These are phyloP conservation scores for Nyctalus aviator DNA, from an alignment of 2,797 vertebrate genomes.

Conservation along the genomic window DNA sequence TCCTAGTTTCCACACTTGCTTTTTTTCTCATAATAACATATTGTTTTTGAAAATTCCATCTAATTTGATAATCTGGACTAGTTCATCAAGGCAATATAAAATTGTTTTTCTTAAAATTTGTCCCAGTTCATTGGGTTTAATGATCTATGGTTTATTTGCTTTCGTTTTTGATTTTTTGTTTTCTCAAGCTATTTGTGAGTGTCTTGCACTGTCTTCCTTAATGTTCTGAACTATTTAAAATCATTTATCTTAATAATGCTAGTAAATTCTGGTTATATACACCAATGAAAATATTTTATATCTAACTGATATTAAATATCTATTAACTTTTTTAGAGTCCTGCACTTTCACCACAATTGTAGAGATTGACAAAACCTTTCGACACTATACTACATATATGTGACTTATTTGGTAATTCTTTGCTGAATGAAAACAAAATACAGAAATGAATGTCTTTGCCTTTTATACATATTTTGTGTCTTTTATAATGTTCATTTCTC, in stretches of 20 bases:
- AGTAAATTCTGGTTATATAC: neutral
- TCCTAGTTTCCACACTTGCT: neutral
- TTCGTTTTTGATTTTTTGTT: neutral
- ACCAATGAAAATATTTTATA: neutral
- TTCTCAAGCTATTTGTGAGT: neutral
- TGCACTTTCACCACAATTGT: neutral
- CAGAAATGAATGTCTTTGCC: neutral
- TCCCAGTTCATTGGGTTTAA: neutral
- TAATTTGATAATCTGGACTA: conserved; percentile 48
- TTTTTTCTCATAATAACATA: neutral
- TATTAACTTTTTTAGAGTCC: neutral
- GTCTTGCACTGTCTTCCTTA: neutral
- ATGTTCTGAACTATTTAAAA: neutral
- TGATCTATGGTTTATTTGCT: conserved; percentile 19
- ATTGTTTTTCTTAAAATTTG: conserved; percentile 41
- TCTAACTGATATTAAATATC: neutral
- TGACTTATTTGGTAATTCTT: neutral
- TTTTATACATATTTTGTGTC: neutral
- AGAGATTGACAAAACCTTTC: neutral
- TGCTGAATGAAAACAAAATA: conserved; percentile 21
- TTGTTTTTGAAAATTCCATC: conserved; percentile 18
- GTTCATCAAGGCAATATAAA: neutral
- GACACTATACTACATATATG: neutral
- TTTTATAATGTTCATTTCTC: neutral
- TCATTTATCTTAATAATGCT: neutral